Base-by-base conservation (phyloP, 2,888 invertebrate species). In the Ecdyonurus torrentis region DNA sequence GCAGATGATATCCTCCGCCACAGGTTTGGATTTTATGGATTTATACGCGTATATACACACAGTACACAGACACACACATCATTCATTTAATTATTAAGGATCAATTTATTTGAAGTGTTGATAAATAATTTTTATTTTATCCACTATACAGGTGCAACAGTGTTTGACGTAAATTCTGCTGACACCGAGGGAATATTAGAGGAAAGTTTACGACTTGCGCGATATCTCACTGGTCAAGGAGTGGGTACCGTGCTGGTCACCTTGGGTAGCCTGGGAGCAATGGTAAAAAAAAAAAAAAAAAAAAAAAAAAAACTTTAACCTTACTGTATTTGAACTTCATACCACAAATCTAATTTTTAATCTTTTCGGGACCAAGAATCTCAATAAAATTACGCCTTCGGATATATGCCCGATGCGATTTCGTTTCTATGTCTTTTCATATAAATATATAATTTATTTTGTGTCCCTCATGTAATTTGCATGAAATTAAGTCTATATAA, bases 201-300 rank as follows among this genome's bases (percentile, higher is more conserved):
- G 61, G 73, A 74, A 64, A 71, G 72, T 1, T 74, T 72, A 25
- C 61, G 65, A 3, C 67, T 78, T 37, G 37, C 37, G 23, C 70
- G 76, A 1, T 66, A 70, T 65, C 65, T 70, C 64, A 73, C 85
- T 2, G 74, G 77, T n/a, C 68, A 74, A 23, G 72, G 73, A 63
- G 75, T 86, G 60, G 78, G 80, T 65, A 80, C 78, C 69, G 74
- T 85, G 22, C 75, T 86, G 64, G 75, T 86, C 52, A 87, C 87
- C 2, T 70, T 85, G 64, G 85, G 86, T 0, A 69, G 77, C 55
- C 73, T 78, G 66, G 87, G 86, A 2, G 76, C 84, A 10, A 66
- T 84, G 63, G 67, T 67, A 64, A 63, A 60, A n/a, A n/a, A n/a
- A n/a, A n/a, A n/a, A n/a, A n/a, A n/a, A n/a, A n/a, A n/a, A n/a